These are phyloP conservation scores for Polyploca ridens DNA, from an alignment of 2,888 invertebrate genomes.

Conservation along the genomic window DNA sequence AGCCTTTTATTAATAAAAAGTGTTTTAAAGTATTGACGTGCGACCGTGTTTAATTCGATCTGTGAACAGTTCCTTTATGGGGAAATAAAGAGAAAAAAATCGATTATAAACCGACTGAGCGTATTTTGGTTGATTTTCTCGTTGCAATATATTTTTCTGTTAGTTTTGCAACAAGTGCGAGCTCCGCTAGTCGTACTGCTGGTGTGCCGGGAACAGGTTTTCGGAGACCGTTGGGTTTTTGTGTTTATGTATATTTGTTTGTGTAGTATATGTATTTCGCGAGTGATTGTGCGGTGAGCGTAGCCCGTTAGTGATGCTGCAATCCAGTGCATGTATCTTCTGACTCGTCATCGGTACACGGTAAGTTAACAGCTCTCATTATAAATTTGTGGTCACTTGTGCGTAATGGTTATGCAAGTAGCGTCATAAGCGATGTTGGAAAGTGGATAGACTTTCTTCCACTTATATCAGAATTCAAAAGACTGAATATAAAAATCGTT, in stretches of 20 bases:
- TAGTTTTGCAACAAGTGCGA: slow-evolving; percentile 76
- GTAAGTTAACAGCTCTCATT: slow-evolving; percentile 49
- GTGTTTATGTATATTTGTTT: slow-evolving; percentile 69
- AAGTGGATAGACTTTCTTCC: slow-evolving; percentile 32
- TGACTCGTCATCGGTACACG: slow-evolving; percentile 54
- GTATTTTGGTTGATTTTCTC: slow-evolving; percentile 64
- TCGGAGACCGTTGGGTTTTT: slow-evolving; percentile 72
- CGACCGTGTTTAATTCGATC: slow-evolving; percentile 27
- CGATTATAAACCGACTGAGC: slow-evolving; percentile 64
- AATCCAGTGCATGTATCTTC: slow-evolving; percentile 49
- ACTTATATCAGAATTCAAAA: slow-evolving; percentile 16
- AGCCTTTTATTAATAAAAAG: slow-evolving; percentile 56
- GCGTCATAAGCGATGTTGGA: slow-evolving; percentile 31
- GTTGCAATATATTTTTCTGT: slow-evolving; percentile 55
- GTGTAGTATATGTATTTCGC: slow-evolving; percentile 61
- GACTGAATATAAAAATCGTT: background rate
- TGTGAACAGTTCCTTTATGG: slow-evolving; percentile 25
- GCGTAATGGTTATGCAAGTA: slow-evolving; percentile 52
- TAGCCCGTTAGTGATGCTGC: slow-evolving; percentile 66
- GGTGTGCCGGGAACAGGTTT: slow-evolving; percentile 70
- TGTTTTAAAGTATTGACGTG: slow-evolving; percentile 48
- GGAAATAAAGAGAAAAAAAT: slow-evolving; percentile 61
- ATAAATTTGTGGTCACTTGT: slow-evolving; percentile 32
- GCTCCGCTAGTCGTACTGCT: slow-evolving; percentile 53
- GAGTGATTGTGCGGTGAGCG: slow-evolving; percentile 57